phyloP scores from a whole-genome alignment of 2,888 invertebrate species.

The Aleiodes testaceus region DNA sequence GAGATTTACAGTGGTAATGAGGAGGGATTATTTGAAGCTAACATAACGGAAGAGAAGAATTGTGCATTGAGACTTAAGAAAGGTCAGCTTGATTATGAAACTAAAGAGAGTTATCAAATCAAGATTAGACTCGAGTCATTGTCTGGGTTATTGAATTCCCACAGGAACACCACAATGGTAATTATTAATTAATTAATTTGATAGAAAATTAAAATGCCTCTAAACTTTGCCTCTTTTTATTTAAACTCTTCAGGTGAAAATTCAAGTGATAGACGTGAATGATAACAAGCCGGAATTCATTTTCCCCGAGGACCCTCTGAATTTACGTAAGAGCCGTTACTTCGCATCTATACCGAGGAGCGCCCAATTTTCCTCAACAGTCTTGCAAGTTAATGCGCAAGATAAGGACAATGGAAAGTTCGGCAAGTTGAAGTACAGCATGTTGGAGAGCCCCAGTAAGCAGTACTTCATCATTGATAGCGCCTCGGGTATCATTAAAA shows the following conservation, averaged over 20 bases:
- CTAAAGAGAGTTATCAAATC: slow-evolving; percentile 81
- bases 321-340: slow-evolving; percentile 80
- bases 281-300: slow-evolving; percentile 91
- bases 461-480: slow-evolving; percentile 84
- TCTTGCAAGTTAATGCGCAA: slow-evolving; percentile 88
- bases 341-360: slow-evolving; percentile 86
- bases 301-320: slow-evolving; percentile 77
- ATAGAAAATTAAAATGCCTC: too few relatives aligned
- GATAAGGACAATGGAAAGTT: slow-evolving; percentile 90
- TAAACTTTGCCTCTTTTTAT: background rate
- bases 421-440: slow-evolving; percentile 84
- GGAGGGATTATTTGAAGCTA: slow-evolving; percentile 82
- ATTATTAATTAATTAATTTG: slow-evolving; percentile 39
- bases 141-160: slow-evolving; percentile 86
- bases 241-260: slow-evolving; percentile 76
- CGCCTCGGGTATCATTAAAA: slow-evolving; percentile 84
- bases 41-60: slow-evolving; percentile 85
- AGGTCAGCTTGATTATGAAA: slow-evolving; percentile 86
- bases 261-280: slow-evolving; percentile 90
- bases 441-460: slow-evolving; percentile 74
- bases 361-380: slow-evolving; percentile 83
- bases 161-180: slow-evolving; percentile 80
- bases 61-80: slow-evolving; percentile 85
- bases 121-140: slow-evolving; percentile 86
- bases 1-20: slow-evolving; percentile 86